Evolutionary conservation across 2,888 invertebrate species (phyloP).

Genomic region (Apoderus coryli): DNA sequence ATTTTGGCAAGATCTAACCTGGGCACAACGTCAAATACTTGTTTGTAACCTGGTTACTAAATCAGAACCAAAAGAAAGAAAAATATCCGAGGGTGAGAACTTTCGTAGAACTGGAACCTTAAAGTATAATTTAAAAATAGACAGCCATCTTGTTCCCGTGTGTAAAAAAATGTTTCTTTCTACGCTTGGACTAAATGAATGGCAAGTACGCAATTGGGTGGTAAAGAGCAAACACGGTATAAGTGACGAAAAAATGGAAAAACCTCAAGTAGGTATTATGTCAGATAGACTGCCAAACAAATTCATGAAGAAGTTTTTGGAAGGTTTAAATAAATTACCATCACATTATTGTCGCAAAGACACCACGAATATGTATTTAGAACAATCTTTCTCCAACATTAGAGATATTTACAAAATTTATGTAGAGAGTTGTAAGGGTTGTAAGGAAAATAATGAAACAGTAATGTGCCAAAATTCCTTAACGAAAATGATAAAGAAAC

Average conservation of each 20-base stretch:
- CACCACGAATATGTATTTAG: too few species aligned
- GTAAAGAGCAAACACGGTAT: slow-evolving; percentile 5
- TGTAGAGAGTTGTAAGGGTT: too few species aligned
- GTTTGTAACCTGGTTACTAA: slow-evolving; percentile 7
- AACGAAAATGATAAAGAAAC: too few species aligned
- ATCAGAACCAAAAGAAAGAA: slow-evolving; percentile 6
- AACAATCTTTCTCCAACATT: too few species aligned
- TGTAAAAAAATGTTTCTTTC: slow-evolving; percentile 6
- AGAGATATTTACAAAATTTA: too few species aligned
- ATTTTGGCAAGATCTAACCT: slow-evolving; percentile 10
- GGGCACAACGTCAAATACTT: slow-evolving; percentile 8
- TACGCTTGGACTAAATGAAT: slow-evolving; percentile 6
- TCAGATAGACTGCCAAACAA: slow-evolving; percentile 4
- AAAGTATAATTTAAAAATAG: slow-evolving; percentile 3
- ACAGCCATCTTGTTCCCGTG: not conserved
- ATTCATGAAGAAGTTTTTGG: slow-evolving; percentile 6
- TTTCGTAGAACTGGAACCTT: slow-evolving; percentile 5
- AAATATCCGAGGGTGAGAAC: slow-evolving; percentile 3
- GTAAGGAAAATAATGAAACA: too few species aligned
- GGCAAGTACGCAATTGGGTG: slow-evolving; percentile 7
- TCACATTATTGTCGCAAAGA: too few species aligned
- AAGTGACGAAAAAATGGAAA: slow-evolving; percentile 4
- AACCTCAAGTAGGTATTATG: slow-evolving; percentile 6
- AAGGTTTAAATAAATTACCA: too few species aligned
- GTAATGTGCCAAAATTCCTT: too few species aligned